These are phyloP conservation scores for Syngnathus rostellatus DNA, from an alignment of 2,797 vertebrate genomes.

Conservation along the genomic window DNA sequence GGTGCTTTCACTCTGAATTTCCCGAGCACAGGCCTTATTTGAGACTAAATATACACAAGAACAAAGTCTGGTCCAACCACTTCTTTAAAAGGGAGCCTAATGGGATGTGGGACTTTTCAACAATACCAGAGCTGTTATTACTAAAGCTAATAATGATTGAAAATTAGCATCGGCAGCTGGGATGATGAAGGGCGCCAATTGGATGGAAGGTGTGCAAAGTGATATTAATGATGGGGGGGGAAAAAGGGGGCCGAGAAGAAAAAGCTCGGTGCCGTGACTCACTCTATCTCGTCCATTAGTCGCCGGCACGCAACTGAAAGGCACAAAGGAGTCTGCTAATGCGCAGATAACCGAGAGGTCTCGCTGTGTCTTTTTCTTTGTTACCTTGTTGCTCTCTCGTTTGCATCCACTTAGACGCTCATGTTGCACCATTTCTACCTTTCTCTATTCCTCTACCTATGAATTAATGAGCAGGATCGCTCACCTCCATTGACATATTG, in stretches of 20 bases:
- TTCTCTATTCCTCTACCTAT: constrained; percentile 4
- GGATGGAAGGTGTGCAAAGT: constrained; percentile 12
- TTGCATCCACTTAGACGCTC: constrained; percentile 18
- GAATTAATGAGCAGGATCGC: constrained; percentile 16
- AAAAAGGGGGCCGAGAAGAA: constrained; percentile 31
- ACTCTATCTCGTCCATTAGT: constrained; percentile 61
- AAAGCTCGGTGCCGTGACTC: constrained; percentile 40
- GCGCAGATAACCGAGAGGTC: constrained; percentile 55
- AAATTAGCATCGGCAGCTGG: constrained; percentile 41
- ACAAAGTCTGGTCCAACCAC: not conserved
- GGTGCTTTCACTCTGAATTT: constrained; percentile 22
- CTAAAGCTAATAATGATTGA: constrained; percentile 25
- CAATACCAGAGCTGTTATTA: constrained; percentile 17
- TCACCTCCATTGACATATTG: constrained; percentile 18
- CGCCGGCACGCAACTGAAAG: constrained; percentile 33
- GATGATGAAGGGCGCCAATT: constrained; percentile 21
- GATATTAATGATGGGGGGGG: not conserved
- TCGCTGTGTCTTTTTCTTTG: constrained; percentile 14
- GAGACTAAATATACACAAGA: constrained; percentile 13
- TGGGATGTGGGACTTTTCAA: constrained; percentile 1
- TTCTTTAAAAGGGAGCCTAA: not conserved
- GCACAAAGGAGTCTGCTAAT: constrained; percentile 58
- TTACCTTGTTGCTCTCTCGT: constrained; percentile 17
- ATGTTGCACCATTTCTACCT: not conserved
- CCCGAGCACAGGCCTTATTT: constrained; percentile 6